Percentiles rank a stretch among this genome's conserved stretches.
Conservation (phyloP, 1,140 invertebrate species). For the Apis dorsata region DNA sequence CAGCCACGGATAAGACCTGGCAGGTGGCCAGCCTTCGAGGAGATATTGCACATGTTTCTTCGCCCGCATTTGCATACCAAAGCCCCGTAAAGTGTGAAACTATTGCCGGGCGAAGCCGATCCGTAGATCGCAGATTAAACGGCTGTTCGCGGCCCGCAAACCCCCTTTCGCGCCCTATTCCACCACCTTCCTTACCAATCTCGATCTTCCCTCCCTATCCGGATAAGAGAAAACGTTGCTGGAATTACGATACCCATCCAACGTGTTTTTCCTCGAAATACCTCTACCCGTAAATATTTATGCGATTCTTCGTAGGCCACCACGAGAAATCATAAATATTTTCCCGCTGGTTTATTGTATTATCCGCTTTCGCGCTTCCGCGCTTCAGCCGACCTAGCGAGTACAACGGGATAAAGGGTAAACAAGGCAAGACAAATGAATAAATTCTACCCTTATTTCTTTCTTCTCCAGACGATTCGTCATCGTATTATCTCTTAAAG, state of each 20-base stretch:
- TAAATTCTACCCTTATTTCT: too few relatives aligned
- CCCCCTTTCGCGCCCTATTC: slow-evolving; percentile 3
- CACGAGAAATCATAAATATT: neutral
- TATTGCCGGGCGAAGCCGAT: slow-evolving; percentile 71
- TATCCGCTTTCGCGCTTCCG: neutral
- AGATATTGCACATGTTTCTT: slow-evolving; percentile 72
- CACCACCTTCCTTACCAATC: neutral
- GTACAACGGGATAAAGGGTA: neutral
- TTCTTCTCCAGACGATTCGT: too few relatives aligned
- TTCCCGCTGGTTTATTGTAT: neutral
- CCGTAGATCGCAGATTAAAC: slow-evolving; percentile 72
- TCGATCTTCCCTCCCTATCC: neutral
- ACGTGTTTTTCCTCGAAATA: slow-evolving; percentile 16
- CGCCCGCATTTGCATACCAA: slow-evolving; percentile 71
- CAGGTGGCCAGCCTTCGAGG: slow-evolving; percentile 69
- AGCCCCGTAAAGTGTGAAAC: slow-evolving; percentile 72
- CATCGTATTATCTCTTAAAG: too few relatives aligned
- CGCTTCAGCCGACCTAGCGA: too few relatives aligned
- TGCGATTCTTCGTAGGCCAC: neutral
- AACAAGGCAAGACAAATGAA: neutral
- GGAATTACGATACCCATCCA: neutral
- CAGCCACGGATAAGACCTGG: slow-evolving; percentile 64
- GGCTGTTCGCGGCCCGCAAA: slow-evolving; percentile 51
- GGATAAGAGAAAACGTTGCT: neutral
- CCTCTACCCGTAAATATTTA: slow-evolving; percentile 12